Conservation (phyloP, 2,888 invertebrate genomes). For the Byasa hedistus region DNA sequence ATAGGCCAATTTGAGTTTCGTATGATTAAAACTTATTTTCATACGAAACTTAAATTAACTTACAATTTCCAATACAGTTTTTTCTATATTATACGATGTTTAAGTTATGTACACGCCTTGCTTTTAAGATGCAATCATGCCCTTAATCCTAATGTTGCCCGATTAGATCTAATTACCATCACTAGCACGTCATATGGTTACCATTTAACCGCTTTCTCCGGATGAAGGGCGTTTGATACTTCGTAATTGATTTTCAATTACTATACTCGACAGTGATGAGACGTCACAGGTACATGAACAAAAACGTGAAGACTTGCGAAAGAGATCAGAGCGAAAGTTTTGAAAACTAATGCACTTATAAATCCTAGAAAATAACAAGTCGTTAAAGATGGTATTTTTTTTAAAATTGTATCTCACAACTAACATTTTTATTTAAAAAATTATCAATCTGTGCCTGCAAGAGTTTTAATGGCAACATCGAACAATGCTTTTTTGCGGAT, state of each 20-base stretch:
- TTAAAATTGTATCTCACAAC: not conserved
- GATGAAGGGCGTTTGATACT: conserved; percentile 9
- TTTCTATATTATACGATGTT: no score
- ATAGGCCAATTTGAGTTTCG: no score
- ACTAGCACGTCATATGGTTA: not conserved
- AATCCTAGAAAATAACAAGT: not conserved
- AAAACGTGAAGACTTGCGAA: not conserved
- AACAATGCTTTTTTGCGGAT: not conserved
- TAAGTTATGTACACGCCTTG: not conserved
- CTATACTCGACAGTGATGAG: conserved; percentile 7
- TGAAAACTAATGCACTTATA: not conserved
- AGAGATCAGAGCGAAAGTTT: not conserved
- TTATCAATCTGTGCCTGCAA: not conserved
- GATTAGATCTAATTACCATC: conserved; percentile 14
- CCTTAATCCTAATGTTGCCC: conserved; percentile 17
- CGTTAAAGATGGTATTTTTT: not conserved
- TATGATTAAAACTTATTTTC: no score
- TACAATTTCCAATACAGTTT: no score
- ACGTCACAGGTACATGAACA: not conserved
- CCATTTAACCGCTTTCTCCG: not conserved
- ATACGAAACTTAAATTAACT: no score
- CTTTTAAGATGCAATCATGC: conserved; percentile 14
- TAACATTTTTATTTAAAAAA: not conserved
- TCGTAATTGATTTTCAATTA: conserved; percentile 10
- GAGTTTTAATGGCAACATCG: not conserved